Conservation (phyloP, 2,888 invertebrate species). For the Nephrocerus scutellatus region DNA sequence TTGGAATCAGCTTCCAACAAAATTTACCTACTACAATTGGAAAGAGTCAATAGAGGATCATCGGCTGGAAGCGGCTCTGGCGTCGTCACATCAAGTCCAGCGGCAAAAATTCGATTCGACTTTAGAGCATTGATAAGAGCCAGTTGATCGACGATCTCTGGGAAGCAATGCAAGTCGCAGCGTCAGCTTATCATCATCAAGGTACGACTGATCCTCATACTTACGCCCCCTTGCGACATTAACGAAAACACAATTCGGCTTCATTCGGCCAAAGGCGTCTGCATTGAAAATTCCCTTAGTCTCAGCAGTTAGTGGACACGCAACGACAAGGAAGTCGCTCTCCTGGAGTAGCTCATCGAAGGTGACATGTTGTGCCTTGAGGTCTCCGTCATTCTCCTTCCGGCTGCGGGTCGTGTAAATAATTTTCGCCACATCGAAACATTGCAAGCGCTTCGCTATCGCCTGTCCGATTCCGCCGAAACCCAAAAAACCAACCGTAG, state of each 20-base stretch:
- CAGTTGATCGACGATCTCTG: conserved; percentile 67
- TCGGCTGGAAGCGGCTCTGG: conserved; percentile 84
- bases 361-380: conserved; percentile 60
- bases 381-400: conserved; percentile 55
- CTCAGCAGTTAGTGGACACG: conserved; percentile 69
- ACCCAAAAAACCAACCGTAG: conserved; percentile 80
- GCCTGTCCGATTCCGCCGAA: conserved; percentile 77
- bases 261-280: conserved; percentile 77
- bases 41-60: conserved; percentile 66
- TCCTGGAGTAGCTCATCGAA: conserved; percentile 64
- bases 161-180: too few relatives aligned
- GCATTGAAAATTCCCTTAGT: conserved; percentile 74
- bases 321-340: conserved; percentile 83
- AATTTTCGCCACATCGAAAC: conserved; percentile 66
- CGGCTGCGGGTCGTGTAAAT: conserved; percentile 66
- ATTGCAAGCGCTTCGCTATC: conserved; percentile 65
- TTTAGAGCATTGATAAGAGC: conserved; percentile 72
- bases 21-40: conserved; percentile 72
- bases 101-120: conserved; percentile 68
- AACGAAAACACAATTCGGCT: conserved; percentile 72
- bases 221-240: conserved; percentile 75
- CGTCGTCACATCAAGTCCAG: conserved; percentile 85
- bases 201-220: too few relatives aligned
- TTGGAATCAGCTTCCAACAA: conserved; percentile 25
- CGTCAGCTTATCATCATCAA: too few relatives aligned